A percentile compares a stretch with the other conserved stretches of the same genome.
phyloP scores from a whole-genome alignment of 2,113 vertebrate genomes.

The Prolemur simus region DNA sequence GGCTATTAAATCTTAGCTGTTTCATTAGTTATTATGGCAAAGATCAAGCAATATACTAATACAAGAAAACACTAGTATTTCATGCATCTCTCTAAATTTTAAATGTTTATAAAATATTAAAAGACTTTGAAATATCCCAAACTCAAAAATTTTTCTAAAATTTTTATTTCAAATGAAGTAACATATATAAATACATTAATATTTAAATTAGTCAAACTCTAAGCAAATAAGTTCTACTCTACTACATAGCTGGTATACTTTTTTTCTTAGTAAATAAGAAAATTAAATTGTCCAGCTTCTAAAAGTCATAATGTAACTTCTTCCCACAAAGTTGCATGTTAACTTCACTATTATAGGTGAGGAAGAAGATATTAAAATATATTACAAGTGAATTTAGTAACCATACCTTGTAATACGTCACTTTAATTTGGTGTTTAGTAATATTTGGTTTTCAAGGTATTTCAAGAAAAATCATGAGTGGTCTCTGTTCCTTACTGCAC shows the following conservation, averaged over 20 bases:
- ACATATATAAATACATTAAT: not conserved
- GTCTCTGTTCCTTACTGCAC: not conserved
- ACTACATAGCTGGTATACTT: not conserved
- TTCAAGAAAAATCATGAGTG: not conserved
- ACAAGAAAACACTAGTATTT: not conserved
- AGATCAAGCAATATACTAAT: not conserved
- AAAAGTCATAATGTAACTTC: not conserved
- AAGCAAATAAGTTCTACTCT: not conserved
- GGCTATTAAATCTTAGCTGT: not conserved
- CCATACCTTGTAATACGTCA: not conserved
- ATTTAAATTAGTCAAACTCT: not conserved
- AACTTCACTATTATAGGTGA: not conserved
- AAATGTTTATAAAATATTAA: conserved; percentile 4
- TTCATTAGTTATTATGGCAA: not conserved
- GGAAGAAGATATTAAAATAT: not conserved
- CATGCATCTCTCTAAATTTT: conserved; percentile 21
- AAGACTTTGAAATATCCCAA: not conserved
- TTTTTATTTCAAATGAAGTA: conserved; percentile 24
- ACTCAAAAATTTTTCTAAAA: conserved; percentile 5
- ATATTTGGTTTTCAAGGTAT: not conserved
- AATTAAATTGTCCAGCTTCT: not conserved
- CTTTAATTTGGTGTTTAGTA: not conserved
- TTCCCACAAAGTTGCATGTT: not conserved
- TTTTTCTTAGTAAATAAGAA: not conserved
- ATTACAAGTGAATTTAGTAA: not conserved